Base-by-base conservation (phyloP, 2,113 vertebrate genomes). In the Ondatra zibethicus region DNA sequence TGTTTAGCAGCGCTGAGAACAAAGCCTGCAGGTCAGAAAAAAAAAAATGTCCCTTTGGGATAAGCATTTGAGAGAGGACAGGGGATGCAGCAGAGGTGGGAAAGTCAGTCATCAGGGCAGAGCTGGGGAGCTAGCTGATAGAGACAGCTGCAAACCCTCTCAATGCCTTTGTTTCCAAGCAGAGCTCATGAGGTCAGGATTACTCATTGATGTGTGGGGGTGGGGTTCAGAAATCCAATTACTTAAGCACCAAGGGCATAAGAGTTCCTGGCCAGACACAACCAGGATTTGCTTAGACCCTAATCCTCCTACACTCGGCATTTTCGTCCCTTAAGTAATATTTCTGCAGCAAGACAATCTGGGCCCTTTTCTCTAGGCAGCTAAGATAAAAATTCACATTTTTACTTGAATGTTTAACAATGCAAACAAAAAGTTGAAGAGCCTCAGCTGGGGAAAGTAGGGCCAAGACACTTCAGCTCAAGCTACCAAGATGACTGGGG, bases 201-300 rank as follows among this genome's bases (percentile, higher is more conserved):
- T 97, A 97, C 96, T 91, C 4, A 11, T 39, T 63, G 92, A 97
- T 89, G 96, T 91, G 10, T 72, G 95, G 90, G 92, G 97, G 95
- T 36, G 55, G 97, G 93, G 95, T 17, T 94, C 93, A 87, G 91
- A 97, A 98, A 97, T 97, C 96, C 96, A 97, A 97, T 97, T 97
- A 97, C 97, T 97, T 97, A 95, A 97, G 93, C 88, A 97, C 91
- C 85, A 86, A 97, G 92, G 92, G 80, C 85, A 88, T 27, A 61
- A 58, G 80, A 61, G 85, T 93, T 96, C 76, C 88, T 86, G 81
- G 96, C 92, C 85, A 88, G 70, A 78, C 91, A 95, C 80, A 90
- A 72, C 92, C 77, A 77, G 80, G 93, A 96, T 95, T 90, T 96
- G 65, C 85, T 85, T 39, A 88, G 92, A 86, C 93, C 36, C 92